Evolutionary conservation across 2,888 invertebrate species (phyloP).

Genomic region (Pseudolycoriella hygida): DNA sequence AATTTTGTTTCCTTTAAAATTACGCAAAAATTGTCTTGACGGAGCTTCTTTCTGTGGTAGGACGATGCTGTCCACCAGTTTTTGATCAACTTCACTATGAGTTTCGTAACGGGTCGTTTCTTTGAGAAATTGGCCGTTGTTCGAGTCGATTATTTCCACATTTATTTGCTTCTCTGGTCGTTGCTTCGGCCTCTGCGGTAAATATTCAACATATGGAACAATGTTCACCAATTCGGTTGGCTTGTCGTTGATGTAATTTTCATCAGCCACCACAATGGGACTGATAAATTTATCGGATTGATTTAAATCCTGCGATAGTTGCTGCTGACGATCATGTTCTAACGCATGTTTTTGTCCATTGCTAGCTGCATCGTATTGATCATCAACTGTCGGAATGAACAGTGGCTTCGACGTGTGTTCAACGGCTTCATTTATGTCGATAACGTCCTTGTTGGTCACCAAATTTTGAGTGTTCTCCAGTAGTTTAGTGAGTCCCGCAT

Average conservation of each 20-base stretch:
- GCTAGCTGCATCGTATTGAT: conserved; percentile 13
- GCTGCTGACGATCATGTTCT: conserved; percentile 12
- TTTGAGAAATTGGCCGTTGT: conserved; percentile 7
- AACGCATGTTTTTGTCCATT: conserved; percentile 14
- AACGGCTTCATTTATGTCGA: conserved; percentile 40
- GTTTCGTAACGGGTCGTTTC: not conserved
- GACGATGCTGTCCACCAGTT: not conserved
- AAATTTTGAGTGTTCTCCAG: conserved; percentile 40
- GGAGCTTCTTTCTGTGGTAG: conserved; percentile 17
- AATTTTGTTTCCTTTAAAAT: conserved; percentile 19
- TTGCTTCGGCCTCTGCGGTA: conserved; percentile 6
- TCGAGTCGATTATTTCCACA: conserved; percentile 18
- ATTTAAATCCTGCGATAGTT: conserved; percentile 17
- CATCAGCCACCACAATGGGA: conserved; percentile 32
- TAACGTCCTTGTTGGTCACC: conserved; percentile 42
- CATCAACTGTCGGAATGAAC: conserved; percentile 6
- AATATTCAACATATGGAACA: conserved; percentile 4
- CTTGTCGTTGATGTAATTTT: conserved; percentile 14
- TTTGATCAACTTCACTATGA: not conserved
- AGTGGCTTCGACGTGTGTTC: conserved; percentile 12
- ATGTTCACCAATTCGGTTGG: conserved; percentile 9
- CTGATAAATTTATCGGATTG: conserved; percentile 13
- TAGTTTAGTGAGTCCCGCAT: conserved; percentile 29
- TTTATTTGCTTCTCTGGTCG: conserved; percentile 18
- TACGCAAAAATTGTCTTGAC: conserved; percentile 22